Evolutionary conservation across 2,797 vertebrate species (phyloP).

Genomic region (Pteropus rufus): DNA sequence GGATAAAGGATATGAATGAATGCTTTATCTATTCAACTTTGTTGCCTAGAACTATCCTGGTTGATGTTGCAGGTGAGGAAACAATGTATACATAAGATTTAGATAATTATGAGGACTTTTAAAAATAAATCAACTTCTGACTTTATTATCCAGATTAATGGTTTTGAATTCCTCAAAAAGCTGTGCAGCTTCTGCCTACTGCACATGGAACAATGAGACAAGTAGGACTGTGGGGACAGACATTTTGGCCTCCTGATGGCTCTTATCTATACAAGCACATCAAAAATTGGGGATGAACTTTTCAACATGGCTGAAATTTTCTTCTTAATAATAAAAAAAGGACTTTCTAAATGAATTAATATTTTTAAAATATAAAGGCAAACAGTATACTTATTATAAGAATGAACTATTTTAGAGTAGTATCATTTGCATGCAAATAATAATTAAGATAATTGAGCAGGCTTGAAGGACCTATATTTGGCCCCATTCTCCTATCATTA

Average conservation of each 20-base stretch:
- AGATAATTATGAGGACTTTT: not conserved
- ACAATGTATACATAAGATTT: not conserved
- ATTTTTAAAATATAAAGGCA: not conserved
- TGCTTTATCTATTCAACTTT: not conserved
- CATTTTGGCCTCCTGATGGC: not conserved
- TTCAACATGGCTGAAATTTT: not conserved
- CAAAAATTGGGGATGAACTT: not conserved
- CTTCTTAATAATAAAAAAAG: not conserved
- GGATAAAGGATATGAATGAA: not conserved
- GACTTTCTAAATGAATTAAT: not conserved
- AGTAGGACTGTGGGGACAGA: not conserved
- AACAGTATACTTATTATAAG: not conserved
- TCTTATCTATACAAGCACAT: not conserved
- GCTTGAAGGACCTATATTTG: not conserved
- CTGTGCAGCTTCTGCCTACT: not conserved
- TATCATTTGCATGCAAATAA: conserved; percentile 15
- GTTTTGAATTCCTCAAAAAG: not conserved
- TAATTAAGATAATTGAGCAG: not conserved
- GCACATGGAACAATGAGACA: not conserved
- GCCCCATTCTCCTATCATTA: not conserved
- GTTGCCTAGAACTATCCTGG: not conserved
- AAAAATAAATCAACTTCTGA: not conserved
- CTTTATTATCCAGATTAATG: not conserved
- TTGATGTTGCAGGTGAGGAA: not conserved
- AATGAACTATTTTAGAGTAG: not conserved